A percentile compares a stretch with the other conserved stretches of the same genome.
Evolutionary conservation across 35 echinoderm and acorn worm species (phyloP).

Genomic region (Apostichopus californicus): DNA sequence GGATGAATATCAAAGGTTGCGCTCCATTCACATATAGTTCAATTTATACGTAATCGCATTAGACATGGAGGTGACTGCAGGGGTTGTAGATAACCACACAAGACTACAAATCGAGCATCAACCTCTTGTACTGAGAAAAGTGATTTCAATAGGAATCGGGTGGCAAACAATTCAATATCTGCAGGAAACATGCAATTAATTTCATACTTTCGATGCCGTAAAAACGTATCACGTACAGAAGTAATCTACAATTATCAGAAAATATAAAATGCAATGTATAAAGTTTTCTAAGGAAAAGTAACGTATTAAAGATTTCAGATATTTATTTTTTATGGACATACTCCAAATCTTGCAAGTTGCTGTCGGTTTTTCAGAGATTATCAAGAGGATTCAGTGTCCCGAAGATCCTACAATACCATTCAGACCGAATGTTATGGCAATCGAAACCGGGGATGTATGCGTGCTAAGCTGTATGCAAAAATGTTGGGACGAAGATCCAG

Average conservation of each 20-base stretch:
- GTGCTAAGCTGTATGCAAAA: constrained; percentile 81
- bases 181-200: no score
- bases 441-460: constrained; percentile 77
- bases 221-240: no score
- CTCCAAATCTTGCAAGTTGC: no score
- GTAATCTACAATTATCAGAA: no score
- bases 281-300: no score
- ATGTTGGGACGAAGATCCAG: constrained; percentile 86
- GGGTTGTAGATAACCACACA: not conserved
- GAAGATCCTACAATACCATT: constrained; percentile 69
- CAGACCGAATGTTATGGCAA: constrained; percentile 84
- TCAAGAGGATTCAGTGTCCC: constrained; percentile 82
- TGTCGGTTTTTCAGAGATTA: constrained; percentile 71
- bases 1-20: constrained; percentile 23
- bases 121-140: not conserved
- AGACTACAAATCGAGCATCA: not conserved
- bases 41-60: constrained; percentile 42
- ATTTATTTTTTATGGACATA: no score
- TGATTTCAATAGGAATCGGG: not conserved
- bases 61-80: not conserved
- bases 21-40: constrained; percentile 1
- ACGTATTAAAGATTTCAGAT: no score
- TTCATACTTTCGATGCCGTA: no score
- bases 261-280: no score
- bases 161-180: not conserved